Base-by-base conservation (phyloP, 2,113 vertebrate species). In the Baryphthengus martii region DNA sequence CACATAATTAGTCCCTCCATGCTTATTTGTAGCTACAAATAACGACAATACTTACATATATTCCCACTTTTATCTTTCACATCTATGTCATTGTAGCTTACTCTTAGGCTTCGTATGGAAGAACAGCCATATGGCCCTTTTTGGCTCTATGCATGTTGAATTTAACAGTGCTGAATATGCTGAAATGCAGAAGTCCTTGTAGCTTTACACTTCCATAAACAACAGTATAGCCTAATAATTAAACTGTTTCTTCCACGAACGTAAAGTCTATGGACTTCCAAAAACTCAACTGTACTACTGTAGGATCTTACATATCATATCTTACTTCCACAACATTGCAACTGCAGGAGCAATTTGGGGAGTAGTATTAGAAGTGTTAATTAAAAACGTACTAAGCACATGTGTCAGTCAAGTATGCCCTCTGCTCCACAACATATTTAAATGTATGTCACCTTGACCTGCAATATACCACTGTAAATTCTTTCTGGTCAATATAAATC, bases 401-500 rank as follows among this genome's bases (percentile, higher is more conserved):
- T 91, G 24, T 93, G 96, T 97, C 98, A 98, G 90, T 98, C 97
- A 98, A 95, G 50, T 65, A 55, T 78, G 97, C 95, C 97, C 98
- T 97, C 97, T 97, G 95, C 85, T 97, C 97, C 90, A 90, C 45
- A 63, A 86, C n/a, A 83, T 72, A 96, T 97, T 97, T 97, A 98
- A 98, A 98, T 96, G 95, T 96, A 80, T 97, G 96, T 97, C 97
- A 98, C 98, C 97, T 97, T 98, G 98, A 98, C 98, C 97, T 97
- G 96, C 89, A 98, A 97, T 94, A 97, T 50, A 93, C 94, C 95
- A 97, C 91, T 85, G 95, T 96, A 97, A 98, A 97, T 95, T 89
- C 96, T 97, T 95, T 97, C 90, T 96, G 95, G 97, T 98, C 98
- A 98, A 98, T 98, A 98, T 96, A 97, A 97, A 98, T 98, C 97